Percentiles rank a stretch among this genome's conserved stretches.
Evolutionary conservation across 2,888 invertebrate species (phyloP).

Genomic region (Trypoxylon attenuatum): DNA sequence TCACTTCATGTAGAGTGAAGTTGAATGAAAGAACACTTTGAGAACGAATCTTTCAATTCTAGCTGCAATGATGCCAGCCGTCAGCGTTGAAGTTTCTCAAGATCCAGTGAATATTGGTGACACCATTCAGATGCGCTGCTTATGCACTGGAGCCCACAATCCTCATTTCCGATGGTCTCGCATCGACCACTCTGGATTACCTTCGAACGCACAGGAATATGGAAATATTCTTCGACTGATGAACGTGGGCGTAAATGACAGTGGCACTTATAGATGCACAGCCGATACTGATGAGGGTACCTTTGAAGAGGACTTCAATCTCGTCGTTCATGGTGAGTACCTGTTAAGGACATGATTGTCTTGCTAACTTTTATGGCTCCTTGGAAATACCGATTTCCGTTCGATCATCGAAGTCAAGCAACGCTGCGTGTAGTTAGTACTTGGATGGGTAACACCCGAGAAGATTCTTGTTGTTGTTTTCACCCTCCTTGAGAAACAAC

Average conservation of each 20-base stretch:
- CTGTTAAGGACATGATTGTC: neutral
- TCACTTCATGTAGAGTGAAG: slow-evolving; percentile 1
- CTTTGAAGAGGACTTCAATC: slow-evolving; percentile 78
- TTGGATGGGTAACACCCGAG: too few relatives aligned
- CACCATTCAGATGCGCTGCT: slow-evolving; percentile 80
- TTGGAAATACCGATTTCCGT: too few relatives aligned
- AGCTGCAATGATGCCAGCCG: slow-evolving; percentile 60
- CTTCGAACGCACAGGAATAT: slow-evolving; percentile 78
- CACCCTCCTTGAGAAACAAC: too few relatives aligned
- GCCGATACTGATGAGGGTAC: slow-evolving; percentile 76
- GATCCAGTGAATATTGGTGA: slow-evolving; percentile 78
- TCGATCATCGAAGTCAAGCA: too few relatives aligned
- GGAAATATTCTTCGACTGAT: slow-evolving; percentile 78
- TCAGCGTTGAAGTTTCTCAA: slow-evolving; percentile 71
- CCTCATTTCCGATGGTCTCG: slow-evolving; percentile 78
- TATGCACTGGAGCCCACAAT: slow-evolving; percentile 75
- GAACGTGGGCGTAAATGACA: slow-evolving; percentile 79
- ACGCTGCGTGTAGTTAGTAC: too few relatives aligned
- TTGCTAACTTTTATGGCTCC: too few relatives aligned
- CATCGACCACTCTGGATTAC: slow-evolving; percentile 76
- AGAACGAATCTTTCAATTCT: slow-evolving; percentile 17
- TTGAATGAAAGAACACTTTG: neutral
- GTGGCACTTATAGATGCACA: slow-evolving; percentile 82
- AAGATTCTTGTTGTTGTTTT: too few relatives aligned
- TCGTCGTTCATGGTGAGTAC: slow-evolving; percentile 77